Evolutionary conservation across 2,888 invertebrate species (phyloP), one percentile per base, ranked within the genome.

Genomic region (Hofmannophila pseudospretella): DNA sequence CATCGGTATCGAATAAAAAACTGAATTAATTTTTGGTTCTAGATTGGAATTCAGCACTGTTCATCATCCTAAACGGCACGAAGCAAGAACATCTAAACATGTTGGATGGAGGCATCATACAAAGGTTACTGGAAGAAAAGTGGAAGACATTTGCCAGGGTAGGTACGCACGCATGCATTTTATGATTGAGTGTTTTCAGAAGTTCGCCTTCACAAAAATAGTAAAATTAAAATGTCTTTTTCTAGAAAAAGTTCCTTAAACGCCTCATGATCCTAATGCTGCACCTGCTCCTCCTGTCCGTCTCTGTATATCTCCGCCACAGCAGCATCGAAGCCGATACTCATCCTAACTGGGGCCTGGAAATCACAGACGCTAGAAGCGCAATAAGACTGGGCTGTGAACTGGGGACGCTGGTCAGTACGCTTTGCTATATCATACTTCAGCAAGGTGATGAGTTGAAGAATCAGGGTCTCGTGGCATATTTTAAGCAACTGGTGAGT

Each of bases 31-130:
- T 23, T 3, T 10, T 38, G 49, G 47, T 76, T 82, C 8, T 67
- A 98, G 99, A 99, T 86, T 98, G 98, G 96, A 98, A 98, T 74
- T 99, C 99, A 0, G 99, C 99, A 0, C 86, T 99, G 36, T 98
- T 98, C 79, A 98, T 98, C 49, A 98, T 99, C 59, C 88, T 99
- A 44, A 98, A 98, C 68, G 99, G 99, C 37, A 97, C 96, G 7
- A 98, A 98, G 67, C 96, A 97, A 62, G 98, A 97, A 61, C 99
- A 99, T 89, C 89, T 99, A 67, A 97, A 99, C 71, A 99, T 99
- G 98, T 88, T 99, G 59, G 98, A 98, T 67, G 98, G 98, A 32
- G 99, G 99, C 19, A 99, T 99, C 38, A 98, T 99, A 63, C 97
- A 98, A 70, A 91, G 97, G 59, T 85, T 99, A 32, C 89, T 99